Base-by-base conservation (phyloP, 2,113 vertebrate species). In the Upupa epops region DNA sequence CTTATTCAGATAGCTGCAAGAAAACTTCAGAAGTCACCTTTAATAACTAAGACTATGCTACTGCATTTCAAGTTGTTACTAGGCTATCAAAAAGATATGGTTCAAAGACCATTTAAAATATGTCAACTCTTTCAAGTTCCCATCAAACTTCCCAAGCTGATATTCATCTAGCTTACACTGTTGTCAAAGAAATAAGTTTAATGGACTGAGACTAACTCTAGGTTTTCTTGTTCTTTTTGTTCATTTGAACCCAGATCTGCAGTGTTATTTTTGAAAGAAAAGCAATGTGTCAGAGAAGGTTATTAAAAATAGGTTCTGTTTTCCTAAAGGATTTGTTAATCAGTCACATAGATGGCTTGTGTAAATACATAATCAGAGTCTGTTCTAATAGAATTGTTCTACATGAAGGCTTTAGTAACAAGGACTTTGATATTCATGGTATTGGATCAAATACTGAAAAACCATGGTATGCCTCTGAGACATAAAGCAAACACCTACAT, bases 181-280 rank as follows among this genome's bases (percentile, higher is more conserved):
- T 87, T 80, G 94, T 89, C 73, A 87, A 96, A 96, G 86, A 93
- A 93, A 64, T 95, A 76, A 56, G 76, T 86, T 96, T 88, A 94
- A 88, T 85, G 88, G 76, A 54, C 48, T 42, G 86, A 92, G 90
- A 86, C 91, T 66, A 86, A 42, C 71, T 59, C 54, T 32, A 56
- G 17, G 36, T 58, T 89, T 93, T 72, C 78, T 84, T 90, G 34
- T 71, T 79, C 16, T 70, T 72, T 84, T 76, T 88, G 56, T 79
- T 72, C 55, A 34, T 66, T 28, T 69, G 84, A 94, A 86, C 75
- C 46, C 77, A 77, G 82, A 80, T 55, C 59, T 65, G 58, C 29
- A 46, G 46, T 32, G 51, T 55, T 92, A 61, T 40, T 70, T 80
- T 81, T 82, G 69, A 78, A 91, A 74, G 64, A 69, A 94, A 89